Base-by-base conservation (phyloP, 2,888 invertebrate genomes). In the Ornithoptera alexandrae region DNA sequence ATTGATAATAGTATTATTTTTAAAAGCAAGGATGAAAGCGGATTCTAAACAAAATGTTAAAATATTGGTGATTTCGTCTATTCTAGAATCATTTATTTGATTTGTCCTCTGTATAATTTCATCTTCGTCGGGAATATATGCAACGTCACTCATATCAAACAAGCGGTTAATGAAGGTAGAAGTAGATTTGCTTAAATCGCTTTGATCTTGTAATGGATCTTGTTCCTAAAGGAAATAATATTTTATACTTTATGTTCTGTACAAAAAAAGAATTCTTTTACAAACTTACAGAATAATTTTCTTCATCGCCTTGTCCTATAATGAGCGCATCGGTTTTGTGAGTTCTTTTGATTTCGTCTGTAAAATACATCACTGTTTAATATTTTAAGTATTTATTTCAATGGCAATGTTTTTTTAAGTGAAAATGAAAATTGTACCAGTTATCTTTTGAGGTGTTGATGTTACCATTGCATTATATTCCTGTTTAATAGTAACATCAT, bases 271-370 rank as follows among this genome's bases (percentile, higher is more conserved):
- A 22, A 66, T 57, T 65, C 46, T 50, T 30, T 57, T 59, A 66
- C 17, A 8, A 70, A 74, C 79, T 78, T 80, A 87, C 91, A 76
- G 75, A 74, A 70, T 85, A 84, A 65, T 78, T 71, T 68, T 85
- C 87, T 78, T 87, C 87, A 73, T 91, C 92, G n/a, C 91, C 92
- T 82, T 90, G 90, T 15, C 90, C 92, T 75, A 89, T 87, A 50
- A 85, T 65, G 57, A 58, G 64, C 15, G 61, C 62, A 62, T 68
- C 64, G 22, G 62, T 50, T 65, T 68, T 65, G 46, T 62, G n/a
- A 62, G 18, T 69, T 69, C 75, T 78, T 20, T 73, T 70, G n/a
- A 57, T 39, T 65, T 78, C 79, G 71, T 75, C 85, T 86, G 76
- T 17, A 59, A 50, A 24, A 50, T 17, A 24, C 30, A 30, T 30